Conservation (phyloP, 2,888 invertebrate species). For the Thymelicus lineola region DNA sequence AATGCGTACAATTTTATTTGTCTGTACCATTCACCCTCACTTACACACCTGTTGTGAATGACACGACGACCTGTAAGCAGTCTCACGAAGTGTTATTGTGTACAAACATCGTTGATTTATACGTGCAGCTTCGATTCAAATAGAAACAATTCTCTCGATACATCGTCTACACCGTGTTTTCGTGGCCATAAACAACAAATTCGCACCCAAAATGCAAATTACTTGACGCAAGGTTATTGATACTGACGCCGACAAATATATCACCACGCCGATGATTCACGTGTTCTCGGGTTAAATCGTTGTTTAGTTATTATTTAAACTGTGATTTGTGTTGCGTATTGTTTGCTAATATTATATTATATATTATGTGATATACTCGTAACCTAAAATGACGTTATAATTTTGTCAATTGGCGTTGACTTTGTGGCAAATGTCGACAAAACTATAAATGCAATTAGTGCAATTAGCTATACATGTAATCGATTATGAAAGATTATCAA, state of each 20-base stretch:
- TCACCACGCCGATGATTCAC: neutral
- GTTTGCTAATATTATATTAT: no score
- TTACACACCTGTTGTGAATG: conserved; percentile 22
- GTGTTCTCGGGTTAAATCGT: neutral
- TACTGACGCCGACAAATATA: neutral
- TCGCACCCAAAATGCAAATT: conserved; percentile 10
- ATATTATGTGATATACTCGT: no score
- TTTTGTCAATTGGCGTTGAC: no score
- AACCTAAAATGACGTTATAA: no score
- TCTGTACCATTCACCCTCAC: neutral
- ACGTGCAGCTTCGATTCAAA: conserved; percentile 5
- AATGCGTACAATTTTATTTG: neutral
- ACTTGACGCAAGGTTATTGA: conserved; percentile 9
- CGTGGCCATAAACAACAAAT: conserved; percentile 6
- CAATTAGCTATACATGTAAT: no score
- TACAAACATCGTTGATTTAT: conserved; percentile 32
- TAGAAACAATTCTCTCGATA: conserved; percentile 1
- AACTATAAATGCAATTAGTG: no score
- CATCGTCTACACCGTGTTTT: neutral
- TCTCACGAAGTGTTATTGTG: conserved; percentile 20
- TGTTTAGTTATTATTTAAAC: neutral
- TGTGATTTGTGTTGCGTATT: neutral
- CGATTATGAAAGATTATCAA: no score
- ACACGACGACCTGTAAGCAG: conserved; percentile 12
- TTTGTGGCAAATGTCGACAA: no score